Evolutionary conservation across 2,888 invertebrate genomes (phyloP), one percentile per base, ranked within the genome.

Genomic region (Cybosia mesomella): DNA sequence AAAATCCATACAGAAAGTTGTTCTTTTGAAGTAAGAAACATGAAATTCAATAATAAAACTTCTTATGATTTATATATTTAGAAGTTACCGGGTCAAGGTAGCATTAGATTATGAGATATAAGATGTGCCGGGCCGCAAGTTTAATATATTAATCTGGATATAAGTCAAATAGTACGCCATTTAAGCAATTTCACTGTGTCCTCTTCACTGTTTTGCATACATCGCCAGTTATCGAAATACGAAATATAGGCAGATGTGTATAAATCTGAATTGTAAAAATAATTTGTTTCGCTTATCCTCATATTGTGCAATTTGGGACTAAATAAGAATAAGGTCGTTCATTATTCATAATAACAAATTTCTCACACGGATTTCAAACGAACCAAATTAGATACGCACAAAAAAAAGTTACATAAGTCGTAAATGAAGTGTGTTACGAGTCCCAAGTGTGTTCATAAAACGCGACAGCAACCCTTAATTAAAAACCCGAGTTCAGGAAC

Each of bases 401-500:
- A 66, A 75, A 80, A 74, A 79, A 76, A 68, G 63, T 69, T 58
- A 64, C 62, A 75, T 70, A 80, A 70, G 77, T 77, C 80, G 76
- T 83, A 83, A 84, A 81, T 82, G 80, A 83, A 84, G 81, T 84
- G 84, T 77, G 74, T 79, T 80, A 85, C 81, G 79, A 79, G 75
- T 78, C 85, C 83, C 85, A 77, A 84, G 79, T 80, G 85, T 81
- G 79, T 80, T 79, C 79, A 81, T 77, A 80, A 82, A 82, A 78
- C 77, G 74, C 82, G 77, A 79, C 75, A 74, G 74, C 76, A 77
- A 76, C 74, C 75, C 83, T 86, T 87, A 87, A 87, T 87, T 87
- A 87, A 87, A 87, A 87, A 83, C 72, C 82, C 76, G 81, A 86
- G 86, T 85, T 83, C 82, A 83, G 79, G 79, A 78, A 73, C 79